Evolutionary conservation across 2,113 vertebrate genomes (phyloP).

Genomic region (Megaceryle torquata): DNA sequence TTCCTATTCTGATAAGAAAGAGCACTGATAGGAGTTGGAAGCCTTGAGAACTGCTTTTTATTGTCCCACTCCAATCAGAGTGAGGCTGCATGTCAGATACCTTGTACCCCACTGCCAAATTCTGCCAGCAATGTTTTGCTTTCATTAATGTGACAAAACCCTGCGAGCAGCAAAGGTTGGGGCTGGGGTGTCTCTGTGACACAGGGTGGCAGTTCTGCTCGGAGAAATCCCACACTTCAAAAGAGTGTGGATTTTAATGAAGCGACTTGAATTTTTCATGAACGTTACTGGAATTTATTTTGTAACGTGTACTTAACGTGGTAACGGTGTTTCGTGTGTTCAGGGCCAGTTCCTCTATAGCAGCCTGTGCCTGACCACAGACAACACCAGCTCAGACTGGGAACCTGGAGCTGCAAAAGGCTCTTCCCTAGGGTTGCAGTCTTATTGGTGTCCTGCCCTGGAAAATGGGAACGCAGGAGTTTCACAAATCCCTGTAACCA

Average conservation of each 20-base stretch:
- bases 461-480: neutral
- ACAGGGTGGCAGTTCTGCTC: neutral
- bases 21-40: neutral
- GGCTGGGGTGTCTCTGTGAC: neutral
- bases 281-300: neutral
- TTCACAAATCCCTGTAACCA: fast-evolving
- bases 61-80: neutral
- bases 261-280: neutral
- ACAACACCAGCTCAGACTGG: neutral
- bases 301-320: fast-evolving
- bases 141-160: neutral
- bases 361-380: neutral
- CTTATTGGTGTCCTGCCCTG: neutral
- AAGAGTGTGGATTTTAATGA: neutral
- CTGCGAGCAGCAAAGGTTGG: neutral
- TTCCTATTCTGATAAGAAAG: neutral
- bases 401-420: neutral
- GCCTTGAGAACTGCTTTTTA: neutral
- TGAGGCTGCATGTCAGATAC: neutral
- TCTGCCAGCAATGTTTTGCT: neutral
- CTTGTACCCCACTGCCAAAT: neutral
- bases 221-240: neutral
- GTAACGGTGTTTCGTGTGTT: fast-evolving
- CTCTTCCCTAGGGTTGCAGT: neutral
- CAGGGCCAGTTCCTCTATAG: neutral